These are phyloP conservation scores for Macrobrachium nipponense DNA, from an alignment of 1,140 invertebrate genomes.

Conservation along the genomic window DNA sequence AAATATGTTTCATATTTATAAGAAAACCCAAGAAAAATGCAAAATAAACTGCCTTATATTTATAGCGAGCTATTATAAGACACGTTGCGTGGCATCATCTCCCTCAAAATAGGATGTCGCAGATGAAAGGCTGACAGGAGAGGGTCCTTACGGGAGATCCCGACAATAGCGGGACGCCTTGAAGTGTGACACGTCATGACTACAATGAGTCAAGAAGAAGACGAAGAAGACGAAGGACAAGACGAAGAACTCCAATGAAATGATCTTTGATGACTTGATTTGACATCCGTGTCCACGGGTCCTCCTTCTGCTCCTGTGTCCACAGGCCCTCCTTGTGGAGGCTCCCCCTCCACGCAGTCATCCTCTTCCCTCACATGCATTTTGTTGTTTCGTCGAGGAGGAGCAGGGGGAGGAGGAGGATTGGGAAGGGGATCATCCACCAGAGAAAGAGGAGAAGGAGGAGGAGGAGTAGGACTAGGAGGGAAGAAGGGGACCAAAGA, in stretches of 20 bases:
- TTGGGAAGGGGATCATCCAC: background rate
- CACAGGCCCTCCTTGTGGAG: background rate
- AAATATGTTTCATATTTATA: too few species aligned
- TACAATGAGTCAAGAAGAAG: slow-evolving; percentile 15
- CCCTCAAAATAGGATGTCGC: too few species aligned
- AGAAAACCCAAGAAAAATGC: too few species aligned
- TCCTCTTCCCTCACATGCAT: background rate
- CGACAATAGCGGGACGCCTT: slow-evolving; percentile 26
- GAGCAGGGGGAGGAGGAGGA: background rate
- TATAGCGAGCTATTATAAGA: too few species aligned
- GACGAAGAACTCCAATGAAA: background rate
- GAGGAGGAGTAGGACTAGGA: background rate
- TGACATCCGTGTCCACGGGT: background rate
- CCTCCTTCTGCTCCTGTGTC: background rate
- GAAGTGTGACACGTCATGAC: slow-evolving; percentile 26
- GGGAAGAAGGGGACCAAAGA: background rate
- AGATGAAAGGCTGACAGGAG: too few species aligned
- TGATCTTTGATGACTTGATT: background rate
- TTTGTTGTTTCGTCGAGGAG: background rate
- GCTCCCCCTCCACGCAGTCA: background rate
- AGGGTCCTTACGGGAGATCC: slow-evolving; percentile 23
- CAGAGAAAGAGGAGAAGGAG: background rate
- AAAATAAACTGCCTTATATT: too few species aligned
- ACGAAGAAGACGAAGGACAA: background rate
- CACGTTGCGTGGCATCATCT: too few species aligned